phyloP scores from a whole-genome alignment of 2,888 invertebrate genomes.

The Dynastes tityus region DNA sequence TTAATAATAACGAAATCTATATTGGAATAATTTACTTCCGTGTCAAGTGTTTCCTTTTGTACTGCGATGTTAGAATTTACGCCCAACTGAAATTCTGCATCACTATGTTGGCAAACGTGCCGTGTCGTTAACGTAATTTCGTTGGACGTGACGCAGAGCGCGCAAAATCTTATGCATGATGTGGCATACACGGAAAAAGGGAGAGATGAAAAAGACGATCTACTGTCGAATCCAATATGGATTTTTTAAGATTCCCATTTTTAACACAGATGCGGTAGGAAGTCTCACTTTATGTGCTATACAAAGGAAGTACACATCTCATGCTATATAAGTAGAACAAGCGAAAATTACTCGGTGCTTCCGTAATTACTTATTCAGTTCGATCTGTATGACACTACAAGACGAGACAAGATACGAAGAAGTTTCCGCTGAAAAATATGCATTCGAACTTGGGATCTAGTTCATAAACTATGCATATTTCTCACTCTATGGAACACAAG shows the following conservation, averaged over 20 bases:
- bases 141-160: conserved; percentile 6
- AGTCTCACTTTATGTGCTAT: too few relatives aligned
- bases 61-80: neutral
- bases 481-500: conserved; percentile 9
- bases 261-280: too few relatives aligned
- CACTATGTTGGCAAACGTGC: conserved; percentile 11
- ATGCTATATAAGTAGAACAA: neutral
- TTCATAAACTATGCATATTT: conserved; percentile 32
- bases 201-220: too few relatives aligned
- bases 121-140: conserved; percentile 16
- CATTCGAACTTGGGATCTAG: neutral
- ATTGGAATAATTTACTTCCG: neutral
- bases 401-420: too few relatives aligned
- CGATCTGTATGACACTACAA: too few relatives aligned
- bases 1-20: neutral
- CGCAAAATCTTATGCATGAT: conserved; percentile 12
- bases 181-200: neutral
- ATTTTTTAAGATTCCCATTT: neutral
- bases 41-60: neutral
- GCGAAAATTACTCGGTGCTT: neutral
- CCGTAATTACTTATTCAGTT: too few relatives aligned
- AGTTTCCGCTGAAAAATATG: too few relatives aligned
- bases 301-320: too few relatives aligned
- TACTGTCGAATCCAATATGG: neutral
- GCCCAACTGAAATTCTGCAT: neutral